Base-by-base conservation (phyloP, 2,113 vertebrate species). In the Epinephelus moara region DNA sequence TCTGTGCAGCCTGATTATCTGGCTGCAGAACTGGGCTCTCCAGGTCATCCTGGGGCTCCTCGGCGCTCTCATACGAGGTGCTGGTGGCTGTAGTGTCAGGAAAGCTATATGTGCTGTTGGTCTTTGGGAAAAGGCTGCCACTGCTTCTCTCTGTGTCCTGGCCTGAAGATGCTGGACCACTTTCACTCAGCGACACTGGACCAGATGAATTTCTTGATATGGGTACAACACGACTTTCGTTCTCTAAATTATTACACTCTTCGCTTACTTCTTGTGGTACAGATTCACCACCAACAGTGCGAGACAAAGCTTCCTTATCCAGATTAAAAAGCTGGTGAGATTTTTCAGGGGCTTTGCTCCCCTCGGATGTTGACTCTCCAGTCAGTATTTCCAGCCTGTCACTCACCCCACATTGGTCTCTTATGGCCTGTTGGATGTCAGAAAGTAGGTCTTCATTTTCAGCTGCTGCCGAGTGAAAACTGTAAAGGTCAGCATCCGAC, bases 401-500 rank as follows among this genome's bases (percentile, higher is more conserved):
- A 82, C 87, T 91, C 76, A 87, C 84, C 70, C 84, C 92, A 85
- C 95, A 95, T 79, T 98, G 96, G 87, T 96, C 93, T 78, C 92
- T 95, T 71, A 99, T 96, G 70, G 96, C 96, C 93, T 96, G 96
- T 96, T 99, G 97, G 88, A 99, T 98, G 88, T 99, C 97, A 61
- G 95, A 96, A 33, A 98, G 96, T 90, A 99, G 94, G 90, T 99
- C 97, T 83, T 98, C 97, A 82, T 95, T 96, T 88, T 99, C 98
- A 6, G 96, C 91, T 0, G 96, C 81, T 0, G 96, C 97, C 6
- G 98, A 99, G 91, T 99, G 97, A 90, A 97, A 99, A 95, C 98
- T 99, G 87, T 97, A 97, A 79, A 98, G 95, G 91, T 99, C 98
- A 3, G 95, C 96, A 71, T 99, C 98, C 0, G 98, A 99, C 66